Evolutionary conservation across 2,888 invertebrate genomes (phyloP), one percentile per base, ranked within the genome.

Genomic region (Trichogramma dendrolimi): DNA sequence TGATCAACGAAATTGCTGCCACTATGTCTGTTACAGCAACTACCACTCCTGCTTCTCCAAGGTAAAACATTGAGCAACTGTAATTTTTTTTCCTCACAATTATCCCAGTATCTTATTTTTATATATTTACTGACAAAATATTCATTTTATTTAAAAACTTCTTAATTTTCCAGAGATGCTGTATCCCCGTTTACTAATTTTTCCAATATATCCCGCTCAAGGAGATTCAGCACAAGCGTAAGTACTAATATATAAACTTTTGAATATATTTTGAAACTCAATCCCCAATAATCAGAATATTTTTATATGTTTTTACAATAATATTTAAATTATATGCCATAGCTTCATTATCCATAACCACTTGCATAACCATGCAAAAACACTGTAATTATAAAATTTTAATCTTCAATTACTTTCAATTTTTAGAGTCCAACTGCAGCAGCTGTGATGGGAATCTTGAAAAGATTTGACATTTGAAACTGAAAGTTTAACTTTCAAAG

Each of bases 211-310:
- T 86, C 87, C 46, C 85, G 94, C 71, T 88, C 91, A 63, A 85
- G 96, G 64, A 85, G 95, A 70, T 93, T 93, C 80, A 95, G 93
- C 77, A 92, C 94, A 64, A 94, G 94, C 81, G 91, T 90, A 81
- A 91, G 91, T 75, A 68, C n/a, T 43, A 54, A 11, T 50, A 27
- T 27, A 27, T 5, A 39, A 41, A 39, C 11, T n/a, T 39, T 8
- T 5, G 10, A 5, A 2, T 27, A 27, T 27, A 14, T 42, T 48
- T 52, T 54, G 10, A 46, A 44, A 58, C 47, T 53, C 47, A 53
- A 8, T 50, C 4, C 11, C 10, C 5, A 5, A 11, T 7, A 5
- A 11, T 47, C 10, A 47, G 1, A 10, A 47, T 47, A 47, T 6
- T 47, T n/a, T n/a, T n/a, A n/a, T n/a, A n/a, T n/a, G n/a, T 47